These are phyloP conservation scores for Hyperopisus bebe DNA, from an alignment of 2,113 vertebrate genomes.

Conservation along the genomic window DNA sequence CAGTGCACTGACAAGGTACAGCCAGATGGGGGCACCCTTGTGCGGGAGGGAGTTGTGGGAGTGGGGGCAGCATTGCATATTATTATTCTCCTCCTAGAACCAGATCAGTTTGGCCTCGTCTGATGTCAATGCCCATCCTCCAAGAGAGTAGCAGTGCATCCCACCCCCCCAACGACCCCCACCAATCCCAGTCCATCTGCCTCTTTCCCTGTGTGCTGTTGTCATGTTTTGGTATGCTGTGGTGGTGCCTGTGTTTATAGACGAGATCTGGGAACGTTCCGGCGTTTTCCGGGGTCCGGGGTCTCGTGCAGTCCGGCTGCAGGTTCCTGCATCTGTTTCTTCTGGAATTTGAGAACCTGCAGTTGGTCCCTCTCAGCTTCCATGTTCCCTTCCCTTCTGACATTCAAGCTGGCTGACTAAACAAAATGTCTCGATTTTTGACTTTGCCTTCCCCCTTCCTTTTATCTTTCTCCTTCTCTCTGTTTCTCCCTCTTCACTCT, in stretches of 20 bases:
- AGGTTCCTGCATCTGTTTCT: slow-evolving; percentile 37
- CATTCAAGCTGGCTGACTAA: slow-evolving; percentile 52
- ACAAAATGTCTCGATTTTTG: slow-evolving; percentile 36
- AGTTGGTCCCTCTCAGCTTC: slow-evolving; percentile 45
- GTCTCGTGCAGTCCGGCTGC: slow-evolving; percentile 51
- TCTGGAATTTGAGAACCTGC: slow-evolving; percentile 41
- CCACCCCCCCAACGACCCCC: background rate
- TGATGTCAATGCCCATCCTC: background rate
- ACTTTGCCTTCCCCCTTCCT: slow-evolving; percentile 35
- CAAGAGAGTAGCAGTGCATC: background rate
- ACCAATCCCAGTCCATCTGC: background rate
- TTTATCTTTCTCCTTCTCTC: slow-evolving; percentile 39
- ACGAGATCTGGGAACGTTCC: slow-evolving; percentile 19
- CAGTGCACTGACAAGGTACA: slow-evolving; percentile 94
- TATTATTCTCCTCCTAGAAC: background rate
- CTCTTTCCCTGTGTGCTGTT: slow-evolving; percentile 43
- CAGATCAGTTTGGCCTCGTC: background rate
- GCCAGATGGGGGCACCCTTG: slow-evolving; percentile 34
- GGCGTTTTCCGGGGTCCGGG: slow-evolving; percentile 11
- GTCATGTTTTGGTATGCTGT: slow-evolving; percentile 66
- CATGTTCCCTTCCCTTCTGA: slow-evolving; percentile 31
- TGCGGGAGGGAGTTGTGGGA: slow-evolving; percentile 14
- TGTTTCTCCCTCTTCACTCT: slow-evolving; percentile 7
- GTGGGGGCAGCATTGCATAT: slow-evolving; percentile 34
- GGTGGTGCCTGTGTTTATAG: slow-evolving; percentile 52